phyloP scores from a whole-genome alignment of 2,888 invertebrate genomes.

The Metellina segmentata region DNA sequence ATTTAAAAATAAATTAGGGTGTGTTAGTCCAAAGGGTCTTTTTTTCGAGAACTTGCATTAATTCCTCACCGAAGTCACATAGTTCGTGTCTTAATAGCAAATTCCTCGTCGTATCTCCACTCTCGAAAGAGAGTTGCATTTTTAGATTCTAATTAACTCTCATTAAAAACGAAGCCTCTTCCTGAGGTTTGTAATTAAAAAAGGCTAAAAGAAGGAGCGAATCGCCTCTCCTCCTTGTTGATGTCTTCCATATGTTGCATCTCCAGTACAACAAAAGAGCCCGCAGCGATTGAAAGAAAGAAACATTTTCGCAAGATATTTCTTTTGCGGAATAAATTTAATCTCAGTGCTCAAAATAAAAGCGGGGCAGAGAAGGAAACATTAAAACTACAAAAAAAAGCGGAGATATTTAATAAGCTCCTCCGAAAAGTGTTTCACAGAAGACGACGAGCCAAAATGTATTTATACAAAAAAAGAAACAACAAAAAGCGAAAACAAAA shows the following conservation, averaged over 20 bases:
- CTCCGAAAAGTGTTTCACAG: slow-evolving; percentile 6
- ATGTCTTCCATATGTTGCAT: slow-evolving; percentile 29
- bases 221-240: slow-evolving; percentile 7
- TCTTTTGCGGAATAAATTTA: slow-evolving; percentile 51
- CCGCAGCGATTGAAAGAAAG: slow-evolving; percentile 14
- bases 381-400: slow-evolving; percentile 8
- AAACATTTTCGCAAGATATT: slow-evolving; percentile 44
- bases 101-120: not conserved
- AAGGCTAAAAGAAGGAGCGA: not conserved
- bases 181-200: slow-evolving; percentile 10
- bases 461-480: slow-evolving; percentile 8
- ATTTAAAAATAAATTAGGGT: not conserved
- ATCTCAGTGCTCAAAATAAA: slow-evolving; percentile 44
- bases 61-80: not conserved
- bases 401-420: slow-evolving; percentile 61
- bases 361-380: slow-evolving; percentile 5
- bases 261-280: slow-evolving; percentile 22
- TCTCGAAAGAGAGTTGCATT: not conserved
- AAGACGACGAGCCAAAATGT: not conserved
- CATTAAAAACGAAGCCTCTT: slow-evolving; percentile 43
- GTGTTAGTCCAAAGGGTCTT: not conserved
- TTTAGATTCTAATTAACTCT: slow-evolving; percentile 43
- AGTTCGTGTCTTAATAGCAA: not conserved
- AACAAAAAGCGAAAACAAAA: slow-evolving; percentile 11
- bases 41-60: not conserved